Evolutionary conservation across 2,797 vertebrate genomes (phyloP), one percentile per base, ranked within the genome.

Genomic region (Coregonus sp.): DNA sequence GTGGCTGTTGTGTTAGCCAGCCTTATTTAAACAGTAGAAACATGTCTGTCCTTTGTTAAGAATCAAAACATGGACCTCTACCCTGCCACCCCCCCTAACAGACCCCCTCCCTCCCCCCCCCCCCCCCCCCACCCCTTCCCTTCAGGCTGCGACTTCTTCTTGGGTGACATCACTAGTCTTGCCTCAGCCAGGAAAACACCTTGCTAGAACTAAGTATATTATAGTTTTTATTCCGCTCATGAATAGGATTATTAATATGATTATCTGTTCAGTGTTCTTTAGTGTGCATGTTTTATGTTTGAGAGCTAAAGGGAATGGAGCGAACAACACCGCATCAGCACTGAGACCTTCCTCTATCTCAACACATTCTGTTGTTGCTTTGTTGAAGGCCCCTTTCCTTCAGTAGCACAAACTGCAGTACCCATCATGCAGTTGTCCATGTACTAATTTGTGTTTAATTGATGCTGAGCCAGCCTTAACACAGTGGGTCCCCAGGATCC

Each of bases 261-360:
- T 9, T 47, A 47, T 47, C 11, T 47, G 15, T 25, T 31, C 70
- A 52, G 75, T 70, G 4, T 75, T 12, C 40, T 14, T 4, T 40
- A 12, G 4, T 37, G 16, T n/a, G 3, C 16, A 18, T 40, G 15
- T 20, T 70, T 47, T 40, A 20, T 50, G 37, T 12, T 47, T 37
- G 78, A 70, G 73, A 59, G 76, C 87, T 81, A 93, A 94, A 93
- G 88, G 90, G 92, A 94, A 92, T 75, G 70, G 2, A 47, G 40
- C 9, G 81, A 86, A 84, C 89, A 88, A 88, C 90, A 88, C 85
- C 63, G 25, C 25, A 25, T 25, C 31, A 73, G 83, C 81, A 79
- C 77, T 70, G 15, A 40, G 37, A 40, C 6, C 6, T 40, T 40
- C 33, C 33, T 35, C 67, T 40, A 1, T 40, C 37, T 56, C 4